phyloP scores from a whole-genome alignment of 2,797 vertebrate genomes.

The Apogon talboti region DNA sequence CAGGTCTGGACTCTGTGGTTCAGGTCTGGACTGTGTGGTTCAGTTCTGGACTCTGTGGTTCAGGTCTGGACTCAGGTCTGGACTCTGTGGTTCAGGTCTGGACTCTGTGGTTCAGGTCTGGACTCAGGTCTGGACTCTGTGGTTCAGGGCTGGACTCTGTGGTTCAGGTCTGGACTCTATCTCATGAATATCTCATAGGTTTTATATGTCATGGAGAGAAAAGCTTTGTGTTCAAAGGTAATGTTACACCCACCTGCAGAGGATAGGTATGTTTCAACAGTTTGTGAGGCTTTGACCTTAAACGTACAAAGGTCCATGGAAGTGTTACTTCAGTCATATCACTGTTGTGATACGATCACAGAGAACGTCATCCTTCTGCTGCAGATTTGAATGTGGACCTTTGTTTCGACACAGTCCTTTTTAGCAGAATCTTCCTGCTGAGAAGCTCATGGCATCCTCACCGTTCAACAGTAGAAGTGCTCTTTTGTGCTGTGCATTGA shows the following conservation, averaged over 20 bases:
- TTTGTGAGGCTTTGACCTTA: too few relatives aligned
- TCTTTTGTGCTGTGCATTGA: slow-evolving; percentile 26
- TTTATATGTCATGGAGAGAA: background rate
- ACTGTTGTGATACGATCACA: background rate
- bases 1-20: too few relatives aligned
- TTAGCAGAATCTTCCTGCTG: background rate
- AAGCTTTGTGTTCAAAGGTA: background rate
- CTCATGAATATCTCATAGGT: too few relatives aligned
- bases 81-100: too few relatives aligned
- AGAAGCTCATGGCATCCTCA: slow-evolving; percentile 25
- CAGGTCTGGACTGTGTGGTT: too few relatives aligned
- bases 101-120: too few relatives aligned
- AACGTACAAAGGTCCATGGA: too few relatives aligned
- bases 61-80: too few relatives aligned
- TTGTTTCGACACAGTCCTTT: slow-evolving; percentile 13
- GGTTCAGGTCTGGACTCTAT: background rate
- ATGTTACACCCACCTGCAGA: too few relatives aligned
- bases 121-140: background rate
- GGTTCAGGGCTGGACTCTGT: background rate
- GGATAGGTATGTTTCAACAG: too few relatives aligned
- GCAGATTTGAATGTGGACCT: background rate
- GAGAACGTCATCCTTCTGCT: background rate
- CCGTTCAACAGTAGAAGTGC: background rate
- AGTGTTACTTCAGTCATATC: too few relatives aligned
- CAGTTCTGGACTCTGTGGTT: too few relatives aligned